Evolutionary conservation across 2,113 vertebrate species (phyloP).

Genomic region (Turnix velox): DNA sequence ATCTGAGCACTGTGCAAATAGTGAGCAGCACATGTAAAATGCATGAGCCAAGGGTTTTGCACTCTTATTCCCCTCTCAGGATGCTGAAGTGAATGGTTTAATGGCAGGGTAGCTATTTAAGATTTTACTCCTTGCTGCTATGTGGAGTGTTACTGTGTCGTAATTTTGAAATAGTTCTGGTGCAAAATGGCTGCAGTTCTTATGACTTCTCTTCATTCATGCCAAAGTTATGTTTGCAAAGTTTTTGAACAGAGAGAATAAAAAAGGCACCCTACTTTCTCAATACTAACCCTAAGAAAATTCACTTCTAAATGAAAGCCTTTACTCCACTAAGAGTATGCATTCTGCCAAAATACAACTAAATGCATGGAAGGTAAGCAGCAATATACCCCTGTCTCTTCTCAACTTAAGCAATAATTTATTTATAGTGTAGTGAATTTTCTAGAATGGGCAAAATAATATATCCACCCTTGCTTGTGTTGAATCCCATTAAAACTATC

Average conservation of each 20-base stretch:
- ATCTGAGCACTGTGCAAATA: background rate
- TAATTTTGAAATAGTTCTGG: background rate
- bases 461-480: background rate
- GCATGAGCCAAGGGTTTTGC: background rate
- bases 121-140: background rate
- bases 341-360: background rate
- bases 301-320: background rate
- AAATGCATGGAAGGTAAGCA: background rate
- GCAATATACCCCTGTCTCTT: background rate
- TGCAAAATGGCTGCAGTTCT: background rate
- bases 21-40: background rate
- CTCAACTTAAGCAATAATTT: background rate
- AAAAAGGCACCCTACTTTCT: background rate
- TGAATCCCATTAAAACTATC: slow-evolving; percentile 1
- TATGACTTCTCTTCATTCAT: background rate
- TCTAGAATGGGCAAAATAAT: slow-evolving; percentile 15
- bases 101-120: background rate
- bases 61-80: background rate
- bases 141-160: background rate
- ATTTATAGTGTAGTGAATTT: background rate
- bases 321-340: background rate
- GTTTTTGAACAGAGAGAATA: background rate
- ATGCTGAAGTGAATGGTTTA: background rate
- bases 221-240: background rate
- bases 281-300: background rate